Base-by-base conservation (phyloP, 2,888 invertebrate species). In the Nineta flava region DNA sequence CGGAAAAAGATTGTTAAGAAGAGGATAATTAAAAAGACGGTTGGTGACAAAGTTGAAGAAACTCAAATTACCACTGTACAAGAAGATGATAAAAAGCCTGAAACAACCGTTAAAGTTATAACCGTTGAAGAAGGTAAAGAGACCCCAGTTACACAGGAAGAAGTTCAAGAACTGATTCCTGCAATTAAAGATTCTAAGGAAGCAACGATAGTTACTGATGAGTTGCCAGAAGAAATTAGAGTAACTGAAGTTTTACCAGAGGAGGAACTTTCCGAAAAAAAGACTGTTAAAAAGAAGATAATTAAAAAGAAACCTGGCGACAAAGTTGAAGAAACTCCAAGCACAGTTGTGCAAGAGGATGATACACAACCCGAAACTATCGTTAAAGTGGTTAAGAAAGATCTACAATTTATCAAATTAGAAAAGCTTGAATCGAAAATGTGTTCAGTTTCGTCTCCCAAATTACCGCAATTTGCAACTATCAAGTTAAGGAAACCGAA, bases 401-500 rank as follows among this genome's bases (percentile, higher is more conserved):
- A 19, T 44, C n/a, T 21, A 12, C 26, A 42, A 47, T 38, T 21
- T 10, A 38, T 38, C 13, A 5, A 21, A 50, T 19, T 50, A 4
- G 50, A 47, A 35, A 69, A 72, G 52, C 68, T 74, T 46, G 73
- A 77, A 59, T 26, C 26, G 7, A 26, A 26, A 26, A 26, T 26
- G 3, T 26, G 26, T 26, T 26, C 26, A 7, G 26, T 26, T 7
- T 26, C 26, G 4, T 26, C 26, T 7, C 26, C 26, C 6, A 26
- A 7, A 7, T 26, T 26, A 78, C 76, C 82, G 1, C 75, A 76
- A 51, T 76, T 81, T 56, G 75, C 77, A 50, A 73, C 79, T 63
- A 67, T 84, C 2, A 83, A 84, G 66, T 65, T 86, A 4, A 83
- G 59, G 44, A 66, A 65, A 54, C 61, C 64, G 7, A 65, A 63